These are phyloP conservation scores for Drosophila nigromelanica DNA, from an alignment of 1,140 invertebrate genomes.

Conservation along the genomic window DNA sequence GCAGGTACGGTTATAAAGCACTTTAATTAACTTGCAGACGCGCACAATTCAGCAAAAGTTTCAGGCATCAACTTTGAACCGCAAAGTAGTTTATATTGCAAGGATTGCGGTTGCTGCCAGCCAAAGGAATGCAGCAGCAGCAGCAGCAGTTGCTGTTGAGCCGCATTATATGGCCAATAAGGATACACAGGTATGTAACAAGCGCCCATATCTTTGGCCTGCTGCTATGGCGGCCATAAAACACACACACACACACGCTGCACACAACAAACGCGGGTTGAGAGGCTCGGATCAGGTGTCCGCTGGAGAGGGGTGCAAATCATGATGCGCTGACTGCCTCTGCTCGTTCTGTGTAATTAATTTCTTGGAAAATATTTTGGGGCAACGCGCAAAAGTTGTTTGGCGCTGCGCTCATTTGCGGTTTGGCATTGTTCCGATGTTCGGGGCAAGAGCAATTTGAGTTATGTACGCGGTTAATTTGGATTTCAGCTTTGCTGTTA, in stretches of 20 bases:
- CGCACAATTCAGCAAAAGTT: slow-evolving; percentile 68
- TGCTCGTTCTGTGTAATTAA: slow-evolving; percentile 61
- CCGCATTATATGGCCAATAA: slow-evolving; percentile 72
- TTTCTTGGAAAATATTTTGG: slow-evolving; percentile 71
- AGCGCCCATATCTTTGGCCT: slow-evolving; percentile 39
- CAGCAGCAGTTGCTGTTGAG: slow-evolving; percentile 7
- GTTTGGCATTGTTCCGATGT: slow-evolving; percentile 32
- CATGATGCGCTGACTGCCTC: slow-evolving; percentile 9
- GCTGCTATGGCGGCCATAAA: slow-evolving; percentile 43
- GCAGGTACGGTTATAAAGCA: slow-evolving; percentile 61
- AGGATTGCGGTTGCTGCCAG: slow-evolving; percentile 58
- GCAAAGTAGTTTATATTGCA: slow-evolving; percentile 77
- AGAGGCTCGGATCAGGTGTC: neutral
- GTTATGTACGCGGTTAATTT: slow-evolving; percentile 66
- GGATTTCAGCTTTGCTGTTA: slow-evolving; percentile 6
- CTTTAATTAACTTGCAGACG: slow-evolving; percentile 82
- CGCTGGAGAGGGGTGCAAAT: neutral
- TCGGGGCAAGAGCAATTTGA: slow-evolving; percentile 41
- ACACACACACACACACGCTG: slow-evolving; percentile 7
- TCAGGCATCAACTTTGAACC: slow-evolving; percentile 80
- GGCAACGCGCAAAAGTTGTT: slow-evolving; percentile 32
- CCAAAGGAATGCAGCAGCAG: slow-evolving; percentile 58
- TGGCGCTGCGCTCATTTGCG: slow-evolving; percentile 34
- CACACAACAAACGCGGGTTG: slow-evolving; percentile 4
- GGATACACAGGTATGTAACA: slow-evolving; percentile 56